Evolutionary conservation across 2,888 invertebrate genomes (phyloP).

Genomic region (Orchesella flavescens): DNA sequence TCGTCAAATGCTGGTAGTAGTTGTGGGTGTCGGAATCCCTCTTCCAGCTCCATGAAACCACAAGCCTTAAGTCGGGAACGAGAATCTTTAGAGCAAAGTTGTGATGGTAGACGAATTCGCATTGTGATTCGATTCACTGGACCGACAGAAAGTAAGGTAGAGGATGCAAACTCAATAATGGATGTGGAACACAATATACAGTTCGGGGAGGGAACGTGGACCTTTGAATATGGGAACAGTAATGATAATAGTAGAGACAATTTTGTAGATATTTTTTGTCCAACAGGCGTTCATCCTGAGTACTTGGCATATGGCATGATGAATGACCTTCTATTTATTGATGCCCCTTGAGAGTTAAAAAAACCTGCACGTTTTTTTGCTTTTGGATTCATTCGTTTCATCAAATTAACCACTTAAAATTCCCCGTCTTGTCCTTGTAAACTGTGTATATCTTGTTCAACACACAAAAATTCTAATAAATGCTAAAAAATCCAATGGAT

Average conservation of each 20-base stretch:
- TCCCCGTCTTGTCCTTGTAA: background rate
- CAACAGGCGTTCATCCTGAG: conserved; percentile 47
- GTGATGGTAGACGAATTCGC: conserved; percentile 45
- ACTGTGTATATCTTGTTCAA: background rate
- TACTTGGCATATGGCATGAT: conserved; percentile 39
- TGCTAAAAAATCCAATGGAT: too few species aligned
- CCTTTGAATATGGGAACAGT: conserved; percentile 40
- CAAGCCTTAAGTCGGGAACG: conserved; percentile 14
- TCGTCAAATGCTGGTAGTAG: conserved; percentile 1
- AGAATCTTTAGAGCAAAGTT: conserved; percentile 12
- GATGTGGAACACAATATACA: conserved; percentile 33
- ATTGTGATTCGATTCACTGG: conserved; percentile 53
- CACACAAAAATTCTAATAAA: too few species aligned
- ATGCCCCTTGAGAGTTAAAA: conserved; percentile 58
- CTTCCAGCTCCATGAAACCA: background rate
- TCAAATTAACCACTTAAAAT: background rate
- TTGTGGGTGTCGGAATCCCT: background rate
- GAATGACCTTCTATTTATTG: conserved; percentile 46
- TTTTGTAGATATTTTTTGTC: conserved; percentile 58
- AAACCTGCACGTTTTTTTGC: too few species aligned
- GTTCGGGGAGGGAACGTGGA: conserved; percentile 54
- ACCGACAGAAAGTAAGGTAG: background rate
- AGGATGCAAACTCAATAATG: conserved; percentile 14
- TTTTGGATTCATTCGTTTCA: background rate
- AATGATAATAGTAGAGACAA: conserved; percentile 17